Evolutionary conservation across 2,888 invertebrate species (phyloP).

Genomic region (Fragum sueziense): DNA sequence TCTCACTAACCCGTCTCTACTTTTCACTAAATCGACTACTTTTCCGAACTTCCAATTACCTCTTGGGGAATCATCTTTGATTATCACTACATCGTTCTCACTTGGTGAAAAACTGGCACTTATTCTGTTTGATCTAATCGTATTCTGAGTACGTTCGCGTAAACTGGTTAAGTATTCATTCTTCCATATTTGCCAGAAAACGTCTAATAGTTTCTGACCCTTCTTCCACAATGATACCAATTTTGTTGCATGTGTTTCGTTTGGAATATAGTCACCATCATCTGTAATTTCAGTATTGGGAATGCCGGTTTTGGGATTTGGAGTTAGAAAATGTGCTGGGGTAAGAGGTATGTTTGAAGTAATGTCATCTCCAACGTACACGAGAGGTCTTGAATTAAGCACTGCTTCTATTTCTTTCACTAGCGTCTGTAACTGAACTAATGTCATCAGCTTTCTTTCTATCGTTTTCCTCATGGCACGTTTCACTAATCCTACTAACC

Average conservation of each 20-base stretch:
- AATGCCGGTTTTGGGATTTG: conserved; percentile 37
- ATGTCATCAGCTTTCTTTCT: conserved; percentile 22
- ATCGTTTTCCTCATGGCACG: conserved; percentile 37
- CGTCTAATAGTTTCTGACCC: conserved; percentile 26
- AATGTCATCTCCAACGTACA: conserved; percentile 48
- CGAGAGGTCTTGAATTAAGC: conserved; percentile 39
- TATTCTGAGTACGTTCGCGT: no score
- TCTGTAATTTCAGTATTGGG: conserved; percentile 22
- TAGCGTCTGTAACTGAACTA: conserved; percentile 33
- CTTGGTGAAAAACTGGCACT: no score
- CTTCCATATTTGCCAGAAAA: conserved; percentile 48
- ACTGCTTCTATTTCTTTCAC: conserved; percentile 48
- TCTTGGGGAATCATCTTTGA: no score
- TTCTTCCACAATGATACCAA: no score
- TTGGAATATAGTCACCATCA: conserved; percentile 22
- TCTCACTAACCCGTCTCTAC: no score
- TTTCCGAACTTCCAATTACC: no score
- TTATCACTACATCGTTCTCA: no score
- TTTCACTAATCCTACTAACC: conserved; percentile 42
- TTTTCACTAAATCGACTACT: no score
- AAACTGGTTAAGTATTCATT: conserved; percentile 49
- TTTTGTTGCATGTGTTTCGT: conserved; percentile 18
- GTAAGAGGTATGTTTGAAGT: conserved; percentile 37
- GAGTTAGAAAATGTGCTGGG: conserved; percentile 36
- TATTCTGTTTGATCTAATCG: no score